Percentiles rank a stretch among this genome's conserved stretches.
These are phyloP conservation scores for Pachyuromys duprasi DNA, from an alignment of 2,797 vertebrate genomes.

Conservation along the genomic window DNA sequence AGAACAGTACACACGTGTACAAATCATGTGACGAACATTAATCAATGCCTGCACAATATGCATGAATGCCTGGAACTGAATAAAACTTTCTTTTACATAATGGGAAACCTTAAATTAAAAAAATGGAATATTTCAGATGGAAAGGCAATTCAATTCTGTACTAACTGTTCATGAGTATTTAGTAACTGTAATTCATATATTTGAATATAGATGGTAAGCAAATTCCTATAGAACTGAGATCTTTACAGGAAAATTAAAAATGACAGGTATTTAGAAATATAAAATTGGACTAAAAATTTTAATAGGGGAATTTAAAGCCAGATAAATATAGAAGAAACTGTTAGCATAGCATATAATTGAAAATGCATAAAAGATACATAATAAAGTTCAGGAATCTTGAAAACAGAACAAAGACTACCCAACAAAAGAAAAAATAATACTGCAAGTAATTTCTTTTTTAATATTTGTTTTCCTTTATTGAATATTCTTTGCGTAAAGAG, in stretches of 20 bases:
- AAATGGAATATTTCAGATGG: background rate
- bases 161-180: background rate
- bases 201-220: background rate
- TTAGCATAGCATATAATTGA: background rate
- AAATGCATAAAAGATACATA: background rate
- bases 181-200: background rate
- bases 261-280: background rate
- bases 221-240: background rate
- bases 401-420: background rate
- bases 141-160: background rate
- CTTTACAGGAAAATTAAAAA: constrained; percentile 17
- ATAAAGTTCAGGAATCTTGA: background rate
- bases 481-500: too few relatives aligned
- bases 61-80: background rate
- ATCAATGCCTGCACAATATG: background rate
- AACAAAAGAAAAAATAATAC: background rate
- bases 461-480: too few relatives aligned
- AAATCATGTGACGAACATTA: accelerated
- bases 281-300: background rate
- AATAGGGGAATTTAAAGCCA: background rate
- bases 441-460: background rate
- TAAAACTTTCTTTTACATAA: background rate
- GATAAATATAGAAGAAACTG: background rate
- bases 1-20: background rate
- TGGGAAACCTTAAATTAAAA: background rate